Base-by-base conservation (phyloP, 2,888 invertebrate genomes). In the Brenthis ino region DNA sequence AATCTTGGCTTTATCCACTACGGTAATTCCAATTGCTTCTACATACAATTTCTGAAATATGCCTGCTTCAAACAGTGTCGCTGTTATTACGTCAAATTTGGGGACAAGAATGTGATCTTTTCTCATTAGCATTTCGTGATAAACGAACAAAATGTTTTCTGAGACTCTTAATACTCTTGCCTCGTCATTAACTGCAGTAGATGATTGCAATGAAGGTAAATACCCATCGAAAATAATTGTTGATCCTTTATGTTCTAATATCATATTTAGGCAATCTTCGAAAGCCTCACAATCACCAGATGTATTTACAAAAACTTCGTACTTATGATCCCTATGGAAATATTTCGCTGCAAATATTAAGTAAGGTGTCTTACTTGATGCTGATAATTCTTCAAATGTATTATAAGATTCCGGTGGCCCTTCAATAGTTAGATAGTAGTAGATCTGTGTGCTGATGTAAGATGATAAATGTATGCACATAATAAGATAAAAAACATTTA, bases 41-140 rank as follows among this genome's bases (percentile, higher is more conserved):
- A 66, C 71, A 24, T 82, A 88, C n/a, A 89, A 73, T 51, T 79
- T 82, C 0, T 80, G 67, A 20, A 84, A 82, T 33, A 92, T 86
- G 11, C 91, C 91, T n/a, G 84, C 81, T 73, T 91, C 90, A 68
- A 83, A 85, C 0, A 92, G 74, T n/a, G 82, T 78, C 28, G 65
- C 50, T 6, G 85, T 65, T 0, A 82, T 73, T 4, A 76, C 77
- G 14, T 80, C 77, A 57, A 89, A 80, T 11, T 73, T 79, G 0
- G 16, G 64, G 0, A 79, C 77, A 0, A 89, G 68, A 2, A 76
- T 66, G 69, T 81, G 81, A 14, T 81, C 72, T 56, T 85, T 89
- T 1, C 82, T 74, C 0, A 90, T 76, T 16, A 87, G 43, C 83
- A 92, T 91, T 72, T 91, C 89, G 50, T 88, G 86, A 65, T 83